phyloP scores from a whole-genome alignment of 2,113 vertebrate species.

The Bagarius yarrelli region DNA sequence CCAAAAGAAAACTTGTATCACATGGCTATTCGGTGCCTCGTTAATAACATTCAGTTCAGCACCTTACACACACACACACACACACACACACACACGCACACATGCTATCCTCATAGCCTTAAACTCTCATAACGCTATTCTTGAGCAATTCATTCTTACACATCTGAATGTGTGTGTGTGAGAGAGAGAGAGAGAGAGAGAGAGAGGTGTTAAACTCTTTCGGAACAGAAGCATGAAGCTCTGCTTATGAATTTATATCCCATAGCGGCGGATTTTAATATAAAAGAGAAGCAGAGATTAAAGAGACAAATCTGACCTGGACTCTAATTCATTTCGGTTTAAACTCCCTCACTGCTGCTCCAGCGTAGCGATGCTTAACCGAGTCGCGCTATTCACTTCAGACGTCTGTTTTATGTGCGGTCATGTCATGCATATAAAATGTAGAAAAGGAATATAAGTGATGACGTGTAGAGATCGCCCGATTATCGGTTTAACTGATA shows the following conservation, averaged over 20 bases:
- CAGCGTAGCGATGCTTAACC: neutral
- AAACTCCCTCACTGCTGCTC: conserved; percentile 2
- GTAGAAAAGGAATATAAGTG: too few species aligned
- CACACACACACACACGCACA: conserved; percentile 24
- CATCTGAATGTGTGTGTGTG: conserved; percentile 29
- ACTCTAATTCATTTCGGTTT: conserved; percentile 40
- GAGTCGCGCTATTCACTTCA: neutral
- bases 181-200: neutral
- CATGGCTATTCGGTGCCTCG: conserved; percentile 21
- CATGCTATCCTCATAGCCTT: neutral
- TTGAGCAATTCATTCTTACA: conserved; percentile 47
- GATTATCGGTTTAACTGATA: too few species aligned
- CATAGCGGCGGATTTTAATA: conserved; percentile 46
- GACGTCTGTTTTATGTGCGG: too few species aligned
- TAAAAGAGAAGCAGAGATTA: conserved; percentile 50
- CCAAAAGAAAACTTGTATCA: conserved; percentile 31
- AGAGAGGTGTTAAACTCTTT: conserved; percentile 23
- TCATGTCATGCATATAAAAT: too few species aligned
- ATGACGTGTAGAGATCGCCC: too few species aligned
- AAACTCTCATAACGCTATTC: conserved; percentile 3
- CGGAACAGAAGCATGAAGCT: conserved; percentile 27
- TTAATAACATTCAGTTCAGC: conserved; percentile 41
- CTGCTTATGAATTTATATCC: conserved; percentile 49
- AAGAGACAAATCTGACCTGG: conserved; percentile 47
- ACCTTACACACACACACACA: conserved; percentile 31